These are phyloP conservation scores for Alaudala cheleensis DNA, from an alignment of 2,113 vertebrate genomes.

Conservation along the genomic window DNA sequence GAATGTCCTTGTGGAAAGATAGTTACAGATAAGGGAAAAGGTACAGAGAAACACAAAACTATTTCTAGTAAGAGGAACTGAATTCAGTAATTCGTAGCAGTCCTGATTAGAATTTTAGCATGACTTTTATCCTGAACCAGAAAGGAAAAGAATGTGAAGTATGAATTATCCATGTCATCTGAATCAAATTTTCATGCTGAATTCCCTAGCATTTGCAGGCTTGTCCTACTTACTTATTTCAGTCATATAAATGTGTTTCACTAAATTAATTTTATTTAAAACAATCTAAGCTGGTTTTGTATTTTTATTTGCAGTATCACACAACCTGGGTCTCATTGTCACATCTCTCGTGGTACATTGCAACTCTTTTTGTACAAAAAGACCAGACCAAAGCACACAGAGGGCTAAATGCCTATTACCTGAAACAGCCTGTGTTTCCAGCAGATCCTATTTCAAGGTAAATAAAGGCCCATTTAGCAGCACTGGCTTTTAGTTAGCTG, in stretches of 20 bases:
- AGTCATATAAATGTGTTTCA: background rate
- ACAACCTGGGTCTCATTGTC: background rate
- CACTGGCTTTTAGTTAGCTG: background rate
- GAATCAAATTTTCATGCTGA: slow-evolving; percentile 26
- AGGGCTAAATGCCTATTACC: background rate
- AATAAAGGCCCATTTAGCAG: slow-evolving; percentile 54
- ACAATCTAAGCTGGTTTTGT: background rate
- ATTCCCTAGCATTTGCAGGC: background rate
- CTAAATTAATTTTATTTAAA: background rate
- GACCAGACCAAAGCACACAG: background rate
- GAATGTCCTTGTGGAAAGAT: background rate
- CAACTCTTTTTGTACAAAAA: background rate
- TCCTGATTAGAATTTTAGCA: slow-evolving; percentile 1
- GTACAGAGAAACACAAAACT: background rate
- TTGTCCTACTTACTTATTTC: slow-evolving; percentile 16
- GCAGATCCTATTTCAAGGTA: slow-evolving; percentile 33
- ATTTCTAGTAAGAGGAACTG: background rate
- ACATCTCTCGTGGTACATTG: background rate
- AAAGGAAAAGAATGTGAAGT: background rate
- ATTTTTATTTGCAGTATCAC: background rate
- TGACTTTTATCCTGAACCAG: background rate
- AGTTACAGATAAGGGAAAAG: background rate
- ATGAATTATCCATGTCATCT: slow-evolving; percentile 18
- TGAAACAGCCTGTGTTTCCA: background rate
- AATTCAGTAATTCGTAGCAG: background rate